Conservation (phyloP, 2,888 invertebrate species). For the Dermolepida albohirtum region DNA sequence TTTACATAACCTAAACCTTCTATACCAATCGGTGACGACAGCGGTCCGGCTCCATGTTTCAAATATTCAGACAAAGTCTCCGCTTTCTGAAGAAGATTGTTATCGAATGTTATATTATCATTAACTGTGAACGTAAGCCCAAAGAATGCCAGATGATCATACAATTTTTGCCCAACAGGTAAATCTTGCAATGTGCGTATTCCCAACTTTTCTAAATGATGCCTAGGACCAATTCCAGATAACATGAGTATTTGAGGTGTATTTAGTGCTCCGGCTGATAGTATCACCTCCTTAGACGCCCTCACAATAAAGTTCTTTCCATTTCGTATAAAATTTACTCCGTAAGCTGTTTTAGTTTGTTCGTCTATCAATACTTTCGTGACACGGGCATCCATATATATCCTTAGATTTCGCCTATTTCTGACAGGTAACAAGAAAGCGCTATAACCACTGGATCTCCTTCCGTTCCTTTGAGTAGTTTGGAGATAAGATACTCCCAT, state of each 20-base stretch:
- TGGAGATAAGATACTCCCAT: constrained; percentile 74
- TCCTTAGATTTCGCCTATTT: constrained; percentile 74
- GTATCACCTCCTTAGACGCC: constrained; percentile 83
- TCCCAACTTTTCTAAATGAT: constrained; percentile 69
- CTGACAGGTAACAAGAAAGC: constrained; percentile 73
- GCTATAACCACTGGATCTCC: constrained; percentile 75
- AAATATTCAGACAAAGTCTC: constrained; percentile 60
- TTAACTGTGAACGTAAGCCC: constrained; percentile 65
- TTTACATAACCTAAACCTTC: constrained; percentile 71
- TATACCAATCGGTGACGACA: constrained; percentile 71
- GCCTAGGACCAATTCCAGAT: constrained; percentile 79
- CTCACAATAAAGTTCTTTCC: constrained; percentile 57
- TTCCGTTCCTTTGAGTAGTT: constrained; percentile 70
- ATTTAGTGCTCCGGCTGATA: constrained; percentile 88
- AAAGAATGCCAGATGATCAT: constrained; percentile 72
- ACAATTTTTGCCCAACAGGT: constrained; percentile 75
- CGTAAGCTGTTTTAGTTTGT: constrained; percentile 73
- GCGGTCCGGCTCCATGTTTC: constrained; percentile 67
- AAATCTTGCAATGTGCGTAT: constrained; percentile 73
- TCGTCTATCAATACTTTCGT: constrained; percentile 77
- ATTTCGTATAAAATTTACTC: constrained; percentile 71
- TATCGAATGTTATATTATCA: constrained; percentile 53
- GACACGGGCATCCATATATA: constrained; percentile 71
- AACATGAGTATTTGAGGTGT: constrained; percentile 92
- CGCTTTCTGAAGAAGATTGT: not conserved